Evolutionary conservation across 1,140 invertebrate genomes (phyloP).

Genomic region (Coptotermes formosanus): DNA sequence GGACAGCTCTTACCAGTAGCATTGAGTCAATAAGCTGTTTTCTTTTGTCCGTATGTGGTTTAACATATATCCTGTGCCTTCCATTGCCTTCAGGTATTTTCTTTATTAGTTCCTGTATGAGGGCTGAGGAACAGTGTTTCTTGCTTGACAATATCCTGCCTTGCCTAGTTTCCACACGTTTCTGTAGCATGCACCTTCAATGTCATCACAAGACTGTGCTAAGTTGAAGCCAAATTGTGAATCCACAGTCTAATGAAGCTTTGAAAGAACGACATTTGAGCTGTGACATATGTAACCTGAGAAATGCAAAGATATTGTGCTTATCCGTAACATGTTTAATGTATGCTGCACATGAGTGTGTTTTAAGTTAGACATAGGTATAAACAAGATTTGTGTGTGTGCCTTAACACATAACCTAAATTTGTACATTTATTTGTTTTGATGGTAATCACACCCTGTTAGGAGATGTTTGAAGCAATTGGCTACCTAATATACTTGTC

Average conservation of each 20-base stretch:
- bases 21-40: too few species aligned
- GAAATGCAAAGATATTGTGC: neutral
- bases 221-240: neutral
- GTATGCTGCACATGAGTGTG: neutral
- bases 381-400: neutral
- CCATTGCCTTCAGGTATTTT: neutral
- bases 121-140: neutral
- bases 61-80: too few species aligned
- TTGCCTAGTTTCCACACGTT: neutral
- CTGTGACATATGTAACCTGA: neutral
- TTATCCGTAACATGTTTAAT: neutral
- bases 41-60: too few species aligned
- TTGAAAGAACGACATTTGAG: neutral
- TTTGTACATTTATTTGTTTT: neutral
- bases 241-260: neutral
- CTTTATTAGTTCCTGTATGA: neutral
- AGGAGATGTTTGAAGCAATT: too few species aligned
- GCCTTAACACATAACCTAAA: neutral
- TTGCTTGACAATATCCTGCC: neutral
- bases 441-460: neutral
- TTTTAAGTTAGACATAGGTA: neutral
- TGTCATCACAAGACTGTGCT: neutral
- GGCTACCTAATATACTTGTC: neutral
- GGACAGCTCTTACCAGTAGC: too few species aligned
- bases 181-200: neutral